Evolutionary conservation across 1,140 invertebrate genomes (phyloP), one percentile per base, ranked within the genome.

Genomic region (Ceratosolen fusciceps): DNA sequence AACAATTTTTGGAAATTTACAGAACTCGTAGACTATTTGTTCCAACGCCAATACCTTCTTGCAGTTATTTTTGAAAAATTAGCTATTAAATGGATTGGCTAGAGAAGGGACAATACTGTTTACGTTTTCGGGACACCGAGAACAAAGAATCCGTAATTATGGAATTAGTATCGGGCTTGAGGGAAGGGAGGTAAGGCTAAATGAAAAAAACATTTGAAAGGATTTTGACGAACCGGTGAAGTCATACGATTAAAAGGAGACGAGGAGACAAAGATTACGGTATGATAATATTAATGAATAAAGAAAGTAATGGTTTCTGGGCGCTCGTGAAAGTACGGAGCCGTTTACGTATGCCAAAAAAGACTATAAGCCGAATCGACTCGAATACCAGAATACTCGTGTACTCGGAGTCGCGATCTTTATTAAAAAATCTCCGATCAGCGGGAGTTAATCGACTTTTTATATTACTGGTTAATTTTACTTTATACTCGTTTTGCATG

Each of bases 291-390:
- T 68, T 47, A 68, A 68, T 68, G 37, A 47, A 47, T 68, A 68
- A 68, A 68, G 39, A 68, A 68, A 68, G 39, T 68, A 68, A 68
- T 68, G 67, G 37, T 68, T 68, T 54, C 47, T 68, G 9, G 12
- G n/a, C 24, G 67, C 47, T 47, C 24, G 39, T 68, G 67, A 68
- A 68, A 68, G 67, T 68, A 68, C 39, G 29, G 67, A 68, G 37
- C 24, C 24, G 67, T 68, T 68, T 68, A 68, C 47, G n/a, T 68
- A 24, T 24, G 43, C 26, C 37, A 68, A 68, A 43, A n/a, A 68
- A 68, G 34, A 47, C 67, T 68, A 39, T 68, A 68, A 68, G 1
- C 47, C 26, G n/a, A n/a, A n/a, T 68, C n/a, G 47, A 68, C n/a
- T 47, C 16, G 39, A 68, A 68, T 37, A 65, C 19, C 58, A 47